Percentiles rank a stretch among this genome's conserved stretches.
Conservation (phyloP, 2,113 vertebrate genomes). For the Meles meles region DNA sequence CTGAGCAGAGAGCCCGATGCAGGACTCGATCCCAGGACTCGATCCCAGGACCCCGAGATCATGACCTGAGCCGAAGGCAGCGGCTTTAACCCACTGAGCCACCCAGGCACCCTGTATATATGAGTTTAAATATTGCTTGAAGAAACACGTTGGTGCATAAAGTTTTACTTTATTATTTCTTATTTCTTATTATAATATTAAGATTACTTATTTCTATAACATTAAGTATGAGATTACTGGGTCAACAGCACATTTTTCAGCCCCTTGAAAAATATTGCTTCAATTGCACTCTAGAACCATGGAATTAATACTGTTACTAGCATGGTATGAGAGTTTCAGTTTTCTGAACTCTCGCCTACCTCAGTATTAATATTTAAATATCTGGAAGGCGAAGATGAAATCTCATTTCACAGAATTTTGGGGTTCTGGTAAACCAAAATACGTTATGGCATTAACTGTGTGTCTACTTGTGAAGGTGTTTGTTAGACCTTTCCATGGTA, state of each 20-base stretch:
- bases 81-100: too few relatives aligned
- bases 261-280: neutral
- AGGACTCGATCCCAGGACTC: too few relatives aligned
- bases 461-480: neutral
- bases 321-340: neutral
- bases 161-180: too few relatives aligned
- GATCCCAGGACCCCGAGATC: too few relatives aligned
- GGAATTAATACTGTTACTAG: neutral
- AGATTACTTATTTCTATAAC: neutral
- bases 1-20: too few relatives aligned
- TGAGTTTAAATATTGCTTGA: neutral
- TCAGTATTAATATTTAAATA: neutral
- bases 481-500: neutral
- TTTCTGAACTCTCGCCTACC: neutral
- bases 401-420: neutral
- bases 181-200: too few relatives aligned
- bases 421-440: neutral
- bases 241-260: neutral
- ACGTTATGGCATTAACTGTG: neutral
- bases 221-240: neutral
- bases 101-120: too few relatives aligned
- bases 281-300: neutral
- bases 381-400: neutral
- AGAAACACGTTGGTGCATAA: neutral
- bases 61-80: too few relatives aligned